Base-by-base conservation (phyloP, 2,888 invertebrate genomes). In the Lamproptera curius region DNA sequence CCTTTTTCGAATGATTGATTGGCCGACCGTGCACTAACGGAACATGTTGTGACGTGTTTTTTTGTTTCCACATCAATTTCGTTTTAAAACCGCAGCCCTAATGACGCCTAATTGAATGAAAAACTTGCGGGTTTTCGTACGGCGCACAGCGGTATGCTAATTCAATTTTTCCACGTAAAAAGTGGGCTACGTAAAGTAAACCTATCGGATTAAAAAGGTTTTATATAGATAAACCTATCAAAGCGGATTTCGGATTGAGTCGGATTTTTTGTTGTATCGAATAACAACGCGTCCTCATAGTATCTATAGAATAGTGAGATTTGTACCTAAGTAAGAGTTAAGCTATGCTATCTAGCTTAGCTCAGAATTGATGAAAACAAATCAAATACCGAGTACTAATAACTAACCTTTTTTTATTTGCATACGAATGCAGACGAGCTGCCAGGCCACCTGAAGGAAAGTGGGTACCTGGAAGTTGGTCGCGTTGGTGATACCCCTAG, bases 81-180 rank as follows among this genome's bases (percentile, higher is more conserved):
- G 23, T 11, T 9, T 15, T 28, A 36, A 26, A 36, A 9, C 8
- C 11, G 11, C 34, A 23, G 26, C 13, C 17, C 40, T 46, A 46
- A 46, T 41, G 46, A 41, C 35, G 13, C 13, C 10, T 26, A 46
- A 41, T 47, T 31, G 42, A 47, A 47, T 41, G 15, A 47, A 47
- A 41, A 42, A 47, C 13, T 42, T 42, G 20, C 42, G 33, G 47
- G 37, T 37, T 42, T 17, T 23, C 20, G 20, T 6, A 6, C 20
- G 20, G 20, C 20, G 20, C 31, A 6, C 20, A 6, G 20, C 47
- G 42, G 20, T 23, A 42, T 33, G 37, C 38, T 47, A 47, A 47
- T 42, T 42, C 33, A 47, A 47, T 38, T 37, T 47, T 42, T 37
- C 20, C 28, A 33, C 37, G 37, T n/a, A n/a, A 36, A 36, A 47